phyloP scores from a whole-genome alignment of 2,797 vertebrate genomes.

The Microchirus variegatus region DNA sequence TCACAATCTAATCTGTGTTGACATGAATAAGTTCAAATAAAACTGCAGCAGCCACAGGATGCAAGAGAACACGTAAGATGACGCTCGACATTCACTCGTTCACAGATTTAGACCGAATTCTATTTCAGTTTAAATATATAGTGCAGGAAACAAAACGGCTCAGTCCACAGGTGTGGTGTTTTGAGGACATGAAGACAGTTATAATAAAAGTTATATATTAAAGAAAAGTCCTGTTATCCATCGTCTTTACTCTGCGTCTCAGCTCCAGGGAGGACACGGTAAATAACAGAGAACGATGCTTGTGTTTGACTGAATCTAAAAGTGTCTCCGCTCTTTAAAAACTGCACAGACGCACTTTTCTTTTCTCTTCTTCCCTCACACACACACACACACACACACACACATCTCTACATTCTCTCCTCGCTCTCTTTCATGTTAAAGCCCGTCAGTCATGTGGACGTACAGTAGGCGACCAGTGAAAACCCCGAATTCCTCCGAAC shows the following conservation, averaged over 20 bases:
- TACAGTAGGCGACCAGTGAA: conserved; percentile 35
- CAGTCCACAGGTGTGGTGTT: too few relatives aligned
- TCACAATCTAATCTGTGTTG: not conserved
- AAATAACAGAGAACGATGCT: conserved; percentile 2
- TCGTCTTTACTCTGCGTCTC: too few relatives aligned
- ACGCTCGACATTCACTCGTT: too few relatives aligned
- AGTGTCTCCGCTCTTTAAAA: conserved; percentile 3
- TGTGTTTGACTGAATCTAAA: conserved; percentile 25
- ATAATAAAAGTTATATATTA: too few relatives aligned
- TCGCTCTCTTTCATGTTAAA: conserved; percentile 40
- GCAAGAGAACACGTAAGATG: not conserved
- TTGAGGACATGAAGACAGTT: too few relatives aligned
- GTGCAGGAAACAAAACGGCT: too few relatives aligned
- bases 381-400: too few relatives aligned
- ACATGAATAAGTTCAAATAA: not conserved
- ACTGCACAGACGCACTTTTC: not conserved
- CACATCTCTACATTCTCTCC: conserved; percentile 15
- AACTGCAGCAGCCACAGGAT: not conserved
- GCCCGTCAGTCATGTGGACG: conserved; percentile 34
- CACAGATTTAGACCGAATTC: too few relatives aligned
- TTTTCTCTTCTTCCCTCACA: not conserved
- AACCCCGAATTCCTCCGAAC: conserved; percentile 47
- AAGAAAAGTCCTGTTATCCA: too few relatives aligned
- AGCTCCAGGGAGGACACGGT: too few relatives aligned
- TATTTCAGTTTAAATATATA: too few relatives aligned